Percentiles rank a stretch among this genome's conserved stretches.
Evolutionary conservation across 2,888 invertebrate species (phyloP).

Genomic region (Caenorhabditis parvicauda): DNA sequence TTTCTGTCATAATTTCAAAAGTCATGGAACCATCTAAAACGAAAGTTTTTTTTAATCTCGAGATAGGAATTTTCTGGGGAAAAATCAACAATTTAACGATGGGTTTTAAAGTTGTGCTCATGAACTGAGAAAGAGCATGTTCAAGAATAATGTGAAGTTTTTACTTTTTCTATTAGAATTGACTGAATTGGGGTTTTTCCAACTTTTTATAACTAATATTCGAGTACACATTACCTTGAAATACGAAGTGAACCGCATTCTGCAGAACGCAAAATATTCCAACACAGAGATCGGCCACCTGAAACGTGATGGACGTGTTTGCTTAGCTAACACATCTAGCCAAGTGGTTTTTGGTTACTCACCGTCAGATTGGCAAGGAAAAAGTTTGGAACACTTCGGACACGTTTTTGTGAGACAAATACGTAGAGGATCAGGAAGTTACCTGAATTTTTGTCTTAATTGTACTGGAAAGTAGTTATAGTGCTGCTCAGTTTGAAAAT

Average conservation of each 20-base stretch:
- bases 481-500: too few species aligned
- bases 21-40: too few species aligned
- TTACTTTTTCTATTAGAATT: too few species aligned
- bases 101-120: too few species aligned
- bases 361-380: conserved; percentile 82
- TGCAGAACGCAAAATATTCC: conserved; percentile 88
- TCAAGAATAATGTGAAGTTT: background rate
- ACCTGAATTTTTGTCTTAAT: conserved; percentile 71
- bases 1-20: too few species aligned
- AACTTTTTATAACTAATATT: background rate
- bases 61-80: too few species aligned
- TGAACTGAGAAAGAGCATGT: too few species aligned
- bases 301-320: background rate
- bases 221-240: conserved; percentile 20
- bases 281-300: conserved; percentile 82
- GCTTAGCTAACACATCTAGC: background rate
- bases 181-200: background rate
- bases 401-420: conserved; percentile 77
- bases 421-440: conserved; percentile 83
- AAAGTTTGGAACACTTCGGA: conserved; percentile 86
- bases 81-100: too few species aligned
- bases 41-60: too few species aligned
- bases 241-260: conserved; percentile 71
- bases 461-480: too few species aligned
- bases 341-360: background rate